Evolutionary conservation across 1,140 invertebrate genomes (phyloP).

Genomic region (Cyclargus thomasi): DNA sequence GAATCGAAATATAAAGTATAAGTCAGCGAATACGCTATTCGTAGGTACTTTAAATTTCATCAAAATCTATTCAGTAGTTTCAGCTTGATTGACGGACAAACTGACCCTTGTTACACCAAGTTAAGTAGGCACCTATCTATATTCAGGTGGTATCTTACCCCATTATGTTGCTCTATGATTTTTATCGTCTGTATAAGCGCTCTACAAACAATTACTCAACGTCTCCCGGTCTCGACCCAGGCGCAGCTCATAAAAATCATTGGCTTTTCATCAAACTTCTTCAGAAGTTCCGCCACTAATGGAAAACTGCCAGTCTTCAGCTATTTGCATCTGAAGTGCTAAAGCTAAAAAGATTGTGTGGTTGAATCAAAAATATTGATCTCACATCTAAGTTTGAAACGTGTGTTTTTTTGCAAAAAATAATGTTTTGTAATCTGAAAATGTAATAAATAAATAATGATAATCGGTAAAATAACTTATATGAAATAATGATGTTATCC

Average conservation of each 20-base stretch:
- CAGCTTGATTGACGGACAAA: too few relatives aligned
- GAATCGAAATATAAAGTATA: too few relatives aligned
- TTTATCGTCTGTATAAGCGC: neutral
- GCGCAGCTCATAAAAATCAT: neutral
- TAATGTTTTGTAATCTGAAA: too few relatives aligned
- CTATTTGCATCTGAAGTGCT: conserved; percentile 1
- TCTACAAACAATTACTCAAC: neutral
- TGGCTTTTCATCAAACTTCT: neutral
- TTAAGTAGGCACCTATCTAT: neutral
- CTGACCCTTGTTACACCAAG: neutral
- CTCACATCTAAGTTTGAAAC: too few relatives aligned
- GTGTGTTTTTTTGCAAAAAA: too few relatives aligned
- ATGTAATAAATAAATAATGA: too few relatives aligned
- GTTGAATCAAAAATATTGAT: too few relatives aligned
- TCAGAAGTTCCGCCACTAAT: neutral
- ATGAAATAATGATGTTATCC: too few relatives aligned
- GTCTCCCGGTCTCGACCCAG: neutral
- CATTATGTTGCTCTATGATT: neutral
- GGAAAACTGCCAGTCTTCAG: conserved; percentile 8
- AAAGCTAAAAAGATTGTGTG: neutral
- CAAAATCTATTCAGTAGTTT: too few relatives aligned
- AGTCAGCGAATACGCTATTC: too few relatives aligned
- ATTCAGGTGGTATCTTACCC: neutral
- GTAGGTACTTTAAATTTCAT: too few relatives aligned
- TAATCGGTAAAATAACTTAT: too few relatives aligned